These are phyloP conservation scores for Corythornis cristatus DNA, from an alignment of 2,113 vertebrate genomes.

Conservation along the genomic window DNA sequence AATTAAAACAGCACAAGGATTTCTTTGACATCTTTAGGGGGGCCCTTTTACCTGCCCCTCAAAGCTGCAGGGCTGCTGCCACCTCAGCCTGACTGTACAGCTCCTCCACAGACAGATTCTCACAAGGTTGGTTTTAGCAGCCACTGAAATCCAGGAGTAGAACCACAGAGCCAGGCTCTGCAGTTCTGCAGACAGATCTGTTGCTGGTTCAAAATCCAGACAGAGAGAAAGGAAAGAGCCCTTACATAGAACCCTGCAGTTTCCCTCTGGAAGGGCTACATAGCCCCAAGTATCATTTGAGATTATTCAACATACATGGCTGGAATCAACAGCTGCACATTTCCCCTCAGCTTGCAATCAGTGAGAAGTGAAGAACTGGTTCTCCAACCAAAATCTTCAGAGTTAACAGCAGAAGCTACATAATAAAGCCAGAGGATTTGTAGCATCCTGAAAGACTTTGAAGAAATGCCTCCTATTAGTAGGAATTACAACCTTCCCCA, in stretches of 20 bases:
- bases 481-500: slow-evolving; percentile 16
- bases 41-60: background rate
- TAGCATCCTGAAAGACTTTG: background rate
- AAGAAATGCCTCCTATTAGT: background rate
- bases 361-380: background rate
- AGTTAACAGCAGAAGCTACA: background rate
- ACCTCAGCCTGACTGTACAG: background rate
- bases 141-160: background rate
- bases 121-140: background rate
- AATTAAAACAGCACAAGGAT: background rate
- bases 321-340: background rate
- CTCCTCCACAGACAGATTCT: background rate
- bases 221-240: background rate
- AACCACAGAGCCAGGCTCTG: background rate
- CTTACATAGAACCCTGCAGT: background rate
- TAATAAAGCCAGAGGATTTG: background rate
- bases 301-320: background rate
- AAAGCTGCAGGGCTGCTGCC: background rate
- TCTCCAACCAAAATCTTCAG: background rate
- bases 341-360: background rate
- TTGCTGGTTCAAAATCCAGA: background rate
- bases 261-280: background rate
- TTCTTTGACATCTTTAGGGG: background rate
- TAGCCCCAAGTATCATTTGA: background rate
- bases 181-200: background rate